phyloP scores from a whole-genome alignment of 2,888 invertebrate species.

The Drosophila yooni region DNA sequence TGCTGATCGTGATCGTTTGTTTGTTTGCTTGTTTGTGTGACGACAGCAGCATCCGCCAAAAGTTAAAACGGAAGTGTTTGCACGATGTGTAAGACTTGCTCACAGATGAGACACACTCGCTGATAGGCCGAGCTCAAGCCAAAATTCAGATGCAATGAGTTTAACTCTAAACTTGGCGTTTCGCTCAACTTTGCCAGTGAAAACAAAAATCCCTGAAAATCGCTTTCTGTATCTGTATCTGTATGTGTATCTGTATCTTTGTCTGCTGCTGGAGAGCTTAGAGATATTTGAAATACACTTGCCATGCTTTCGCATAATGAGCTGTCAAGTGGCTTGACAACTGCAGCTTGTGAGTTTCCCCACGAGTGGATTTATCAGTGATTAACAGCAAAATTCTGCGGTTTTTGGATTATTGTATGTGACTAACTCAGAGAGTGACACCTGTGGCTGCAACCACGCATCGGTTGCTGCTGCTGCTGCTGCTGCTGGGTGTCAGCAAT shows the following conservation, averaged over 20 bases:
- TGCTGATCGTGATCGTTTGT: conserved; percentile 28
- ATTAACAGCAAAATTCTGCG: neutral
- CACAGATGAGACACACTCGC: neutral
- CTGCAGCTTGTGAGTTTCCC: neutral
- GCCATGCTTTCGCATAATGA: neutral
- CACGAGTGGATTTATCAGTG: neutral
- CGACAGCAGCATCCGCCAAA: conserved; percentile 31
- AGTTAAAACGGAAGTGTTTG: conserved; percentile 74
- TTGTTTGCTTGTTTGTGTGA: conserved; percentile 26
- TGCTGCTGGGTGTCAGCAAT: conserved; percentile 22
- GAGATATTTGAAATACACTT: neutral
- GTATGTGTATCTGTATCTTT: neutral
- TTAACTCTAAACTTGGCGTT: conserved; percentile 26
- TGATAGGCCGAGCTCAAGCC: conserved; percentile 21
- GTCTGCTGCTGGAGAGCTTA: neutral
- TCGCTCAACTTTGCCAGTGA: conserved; percentile 24
- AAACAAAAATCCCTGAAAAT: conserved; percentile 19
- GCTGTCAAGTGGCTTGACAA: neutral
- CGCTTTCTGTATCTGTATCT: neutral
- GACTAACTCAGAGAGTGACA: conserved; percentile 16
- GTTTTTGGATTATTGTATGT: neutral
- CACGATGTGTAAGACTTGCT: conserved; percentile 69
- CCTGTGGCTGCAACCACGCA: neutral
- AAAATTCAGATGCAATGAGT: conserved; percentile 65
- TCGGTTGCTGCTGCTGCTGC: neutral